phyloP scores from a whole-genome alignment of 2,888 invertebrate genomes.

The Lingula anatina region DNA sequence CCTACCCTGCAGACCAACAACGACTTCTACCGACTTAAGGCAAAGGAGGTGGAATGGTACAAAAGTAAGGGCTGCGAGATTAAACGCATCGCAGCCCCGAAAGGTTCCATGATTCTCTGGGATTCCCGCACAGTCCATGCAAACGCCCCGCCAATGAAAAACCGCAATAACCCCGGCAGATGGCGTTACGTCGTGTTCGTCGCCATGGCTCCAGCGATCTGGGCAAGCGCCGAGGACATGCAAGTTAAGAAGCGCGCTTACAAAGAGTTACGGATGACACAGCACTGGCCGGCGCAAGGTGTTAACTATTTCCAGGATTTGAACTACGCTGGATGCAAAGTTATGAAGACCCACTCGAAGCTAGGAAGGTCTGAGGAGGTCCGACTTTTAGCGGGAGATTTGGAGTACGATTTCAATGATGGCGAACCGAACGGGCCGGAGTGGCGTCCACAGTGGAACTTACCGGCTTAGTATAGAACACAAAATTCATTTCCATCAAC shows the following conservation, averaged over 20 bases:
- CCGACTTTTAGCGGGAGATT: slow-evolving; percentile 15
- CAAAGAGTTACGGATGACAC: slow-evolving; percentile 11
- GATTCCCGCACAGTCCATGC: slow-evolving; percentile 39
- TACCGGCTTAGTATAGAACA: too few species aligned
- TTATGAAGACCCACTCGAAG: slow-evolving; percentile 18
- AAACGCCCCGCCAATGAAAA: slow-evolving; percentile 26
- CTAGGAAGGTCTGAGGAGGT: slow-evolving; percentile 24
- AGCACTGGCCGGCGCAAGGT: slow-evolving; percentile 21
- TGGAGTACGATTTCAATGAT: slow-evolving; percentile 18
- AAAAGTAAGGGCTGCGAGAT: slow-evolving; percentile 17
- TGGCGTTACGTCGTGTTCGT: slow-evolving; percentile 24
- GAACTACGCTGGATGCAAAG: slow-evolving; percentile 1
- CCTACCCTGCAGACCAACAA: slow-evolving; percentile 8
- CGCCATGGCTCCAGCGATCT: slow-evolving; percentile 23
- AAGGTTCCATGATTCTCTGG: slow-evolving; percentile 41
- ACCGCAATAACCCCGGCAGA: slow-evolving; percentile 14
- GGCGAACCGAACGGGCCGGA: slow-evolving; percentile 16
- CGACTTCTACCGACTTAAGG: slow-evolving; percentile 15
- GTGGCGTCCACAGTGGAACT: slow-evolving; percentile 16
- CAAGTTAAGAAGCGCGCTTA: slow-evolving; percentile 15
- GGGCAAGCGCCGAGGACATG: slow-evolving; percentile 17
- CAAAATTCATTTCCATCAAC: too few species aligned
- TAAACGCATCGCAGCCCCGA: slow-evolving; percentile 30
- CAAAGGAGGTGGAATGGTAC: slow-evolving; percentile 21
- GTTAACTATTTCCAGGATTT: slow-evolving; percentile 5